phyloP scores from a whole-genome alignment of 2,888 invertebrate species.

The Palloptera scutellata region DNA sequence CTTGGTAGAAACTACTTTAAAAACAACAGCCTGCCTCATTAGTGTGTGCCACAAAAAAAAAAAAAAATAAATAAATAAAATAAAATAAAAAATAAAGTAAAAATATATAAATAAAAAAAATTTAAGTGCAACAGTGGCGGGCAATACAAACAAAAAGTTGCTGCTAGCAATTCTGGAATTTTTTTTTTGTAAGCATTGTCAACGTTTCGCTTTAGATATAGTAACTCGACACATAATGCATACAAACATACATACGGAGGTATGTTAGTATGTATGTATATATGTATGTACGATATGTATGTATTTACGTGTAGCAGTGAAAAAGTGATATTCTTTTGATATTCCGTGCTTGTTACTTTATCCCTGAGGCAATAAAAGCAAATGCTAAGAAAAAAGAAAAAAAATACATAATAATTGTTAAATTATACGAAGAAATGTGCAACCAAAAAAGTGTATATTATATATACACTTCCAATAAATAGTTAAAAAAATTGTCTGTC shows the following conservation, averaged over 20 bases:
- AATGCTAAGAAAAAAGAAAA: too few relatives aligned
- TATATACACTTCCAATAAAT: too few relatives aligned
- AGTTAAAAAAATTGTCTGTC: too few relatives aligned
- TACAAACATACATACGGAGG: neutral
- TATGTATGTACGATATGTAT: neutral
- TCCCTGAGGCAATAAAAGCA: too few relatives aligned
- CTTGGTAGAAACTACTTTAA: constrained; percentile 39
- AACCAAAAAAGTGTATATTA: too few relatives aligned
- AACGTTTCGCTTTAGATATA: constrained; percentile 3
- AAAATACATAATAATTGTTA: too few relatives aligned
- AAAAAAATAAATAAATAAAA: constrained; percentile 34
- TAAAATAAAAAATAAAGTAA: constrained; percentile 35
- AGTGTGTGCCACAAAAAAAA: constrained; percentile 39
- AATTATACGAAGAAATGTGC: too few relatives aligned
- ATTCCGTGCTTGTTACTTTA: too few relatives aligned
- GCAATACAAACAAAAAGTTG: constrained; percentile 11
- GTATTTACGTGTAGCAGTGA: too few relatives aligned
- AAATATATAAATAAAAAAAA: constrained; percentile 18
- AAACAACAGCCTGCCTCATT: constrained; percentile 48
- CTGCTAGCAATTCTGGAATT: neutral
- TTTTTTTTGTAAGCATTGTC: neutral
- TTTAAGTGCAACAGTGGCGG: constrained; percentile 28
- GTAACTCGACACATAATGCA: neutral
- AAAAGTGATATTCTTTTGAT: too few relatives aligned
- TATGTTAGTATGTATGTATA: neutral